Percentiles rank a stretch among this genome's conserved stretches.
Conservation (phyloP, 2,797 vertebrate species). For the Triplophysa yarkandensis region DNA sequence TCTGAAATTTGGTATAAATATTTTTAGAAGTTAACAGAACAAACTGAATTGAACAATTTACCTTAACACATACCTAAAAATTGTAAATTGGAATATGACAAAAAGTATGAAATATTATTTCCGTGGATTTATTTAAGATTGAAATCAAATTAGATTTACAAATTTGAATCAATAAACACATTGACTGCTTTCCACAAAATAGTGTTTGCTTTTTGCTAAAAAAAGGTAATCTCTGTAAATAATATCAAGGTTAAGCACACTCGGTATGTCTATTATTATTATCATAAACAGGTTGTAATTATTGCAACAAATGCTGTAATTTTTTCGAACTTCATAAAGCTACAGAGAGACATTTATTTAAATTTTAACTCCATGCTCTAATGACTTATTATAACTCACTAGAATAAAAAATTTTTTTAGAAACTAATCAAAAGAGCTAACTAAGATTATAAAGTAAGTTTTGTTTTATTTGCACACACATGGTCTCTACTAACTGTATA, state of each 20-base stretch:
- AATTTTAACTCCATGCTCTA: neutral
- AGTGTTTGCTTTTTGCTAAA: too few species aligned
- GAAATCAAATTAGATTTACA: too few species aligned
- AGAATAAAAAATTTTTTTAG: neutral
- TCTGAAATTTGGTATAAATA: too few species aligned
- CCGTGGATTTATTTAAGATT: too few species aligned
- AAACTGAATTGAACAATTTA: too few species aligned
- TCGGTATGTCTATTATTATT: neutral
- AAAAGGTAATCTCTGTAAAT: neutral
- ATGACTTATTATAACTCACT: neutral
- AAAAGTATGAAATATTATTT: too few species aligned
- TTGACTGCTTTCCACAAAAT: too few species aligned
- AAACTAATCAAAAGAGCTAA: neutral
- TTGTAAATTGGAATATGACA: too few species aligned
- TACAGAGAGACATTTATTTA: neutral
- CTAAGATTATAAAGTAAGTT: neutral
- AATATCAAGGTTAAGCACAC: neutral
- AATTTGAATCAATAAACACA: too few species aligned
- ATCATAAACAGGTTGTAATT: neutral
- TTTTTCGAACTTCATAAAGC: neutral
- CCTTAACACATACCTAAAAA: too few species aligned
- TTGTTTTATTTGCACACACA: neutral
- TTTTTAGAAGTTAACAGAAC: too few species aligned
- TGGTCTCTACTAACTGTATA: neutral
- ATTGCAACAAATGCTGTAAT: neutral